Base-by-base conservation (phyloP, 2,888 invertebrate genomes). In the Pristionchus mayeri region DNA sequence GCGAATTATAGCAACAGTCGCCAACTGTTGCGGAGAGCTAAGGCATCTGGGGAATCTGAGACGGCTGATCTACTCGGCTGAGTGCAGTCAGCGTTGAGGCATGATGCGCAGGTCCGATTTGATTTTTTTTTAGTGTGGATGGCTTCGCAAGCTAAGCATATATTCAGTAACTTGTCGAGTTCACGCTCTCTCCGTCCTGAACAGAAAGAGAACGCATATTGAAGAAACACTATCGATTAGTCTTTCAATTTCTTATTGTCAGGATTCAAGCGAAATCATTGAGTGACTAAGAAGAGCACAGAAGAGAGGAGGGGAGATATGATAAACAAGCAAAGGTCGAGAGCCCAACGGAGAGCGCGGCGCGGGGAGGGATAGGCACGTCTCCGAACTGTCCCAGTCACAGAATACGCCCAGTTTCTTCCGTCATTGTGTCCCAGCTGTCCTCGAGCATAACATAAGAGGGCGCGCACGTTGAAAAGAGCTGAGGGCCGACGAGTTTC, bases 1-100 rank as follows among this genome's bases (percentile, higher is more conserved):
- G 71, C 67, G 52, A 83, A 71, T 83, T 83, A 50, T 71, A 83
- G 83, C 83, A 83, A 83, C 83, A 83, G 71, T 57, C 18, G 83
- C 48, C 71, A 83, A 50, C 83, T 67, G 71, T 40, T 37, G 40
- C 54, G n/a, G 34, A 16, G 30, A 7, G 54, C 34, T 37, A 21
- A 18, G 71, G 50, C 76, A 76, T 48, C 50, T 50, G 16, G 34
- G 76, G 44, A 44, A 50, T 48, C 50, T 71, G 71, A 71, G 71
- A 71, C 27, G 44, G 40, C 21, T 67, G 67, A 67, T 67, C 67
- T 67, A 67, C 67, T n/a, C 40, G 21, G 3, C 4, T 1, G 40
- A 76, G 44, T 48, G 27, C 76, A 76, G 44, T 6, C 24, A 37
- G 18, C 75, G 40, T n/a, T n/a, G n/a, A n/a, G n/a, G n/a, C n/a